Evolutionary conservation across 2,888 invertebrate genomes (phyloP), one percentile per base, ranked within the genome.

Genomic region (Chorisops tibialis): DNA sequence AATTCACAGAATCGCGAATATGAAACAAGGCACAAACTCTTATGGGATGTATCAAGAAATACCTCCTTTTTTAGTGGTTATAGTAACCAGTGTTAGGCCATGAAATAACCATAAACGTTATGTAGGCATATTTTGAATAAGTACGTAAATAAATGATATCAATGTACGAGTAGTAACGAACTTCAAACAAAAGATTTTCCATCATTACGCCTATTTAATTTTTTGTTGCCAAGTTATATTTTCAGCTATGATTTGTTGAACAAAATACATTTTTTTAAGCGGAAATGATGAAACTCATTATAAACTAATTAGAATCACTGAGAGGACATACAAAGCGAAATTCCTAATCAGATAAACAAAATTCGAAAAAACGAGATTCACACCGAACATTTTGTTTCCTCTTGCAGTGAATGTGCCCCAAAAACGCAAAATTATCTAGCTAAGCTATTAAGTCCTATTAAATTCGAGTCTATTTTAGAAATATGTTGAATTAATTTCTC

Each of bases 401-500:
- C 24, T 56, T 12, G 21, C 52, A 52, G 43, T 30, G 30, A 30
- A 30, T 30, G 30, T 30, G 30, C 9, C 30, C 30, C 30, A 30
- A 30, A 30, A 30, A 30, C 3, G 9, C 9, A 9, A 30, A 7
- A 30, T 30, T 30, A 7, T 30, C 30, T 30, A 43, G 30, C 43
- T 43, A 56, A 35, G 43, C 16, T 30, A 43, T 56, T 45, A 30
- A 24, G 43, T 45, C 43, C 43, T 56, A 45, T 56, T 56, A 56
- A 56, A 56, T 45, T 56, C 22, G 56, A 45, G 45, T 45, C 56
- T 56, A 56, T 56, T 56, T 56, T 45, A 21, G 56, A 56, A 56
- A 56, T 43, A 18, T 43, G 56, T 35, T 56, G 56, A 56, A 43
- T 56, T 56, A 56, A 56, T 56, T 56, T 56, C 56, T 56, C n/a